Percentiles rank a stretch among this genome's conserved stretches.
These are phyloP conservation scores for Parazoanthus swiftii DNA, from an alignment of 92 coral and sea anemone species.

Conservation along the genomic window DNA sequence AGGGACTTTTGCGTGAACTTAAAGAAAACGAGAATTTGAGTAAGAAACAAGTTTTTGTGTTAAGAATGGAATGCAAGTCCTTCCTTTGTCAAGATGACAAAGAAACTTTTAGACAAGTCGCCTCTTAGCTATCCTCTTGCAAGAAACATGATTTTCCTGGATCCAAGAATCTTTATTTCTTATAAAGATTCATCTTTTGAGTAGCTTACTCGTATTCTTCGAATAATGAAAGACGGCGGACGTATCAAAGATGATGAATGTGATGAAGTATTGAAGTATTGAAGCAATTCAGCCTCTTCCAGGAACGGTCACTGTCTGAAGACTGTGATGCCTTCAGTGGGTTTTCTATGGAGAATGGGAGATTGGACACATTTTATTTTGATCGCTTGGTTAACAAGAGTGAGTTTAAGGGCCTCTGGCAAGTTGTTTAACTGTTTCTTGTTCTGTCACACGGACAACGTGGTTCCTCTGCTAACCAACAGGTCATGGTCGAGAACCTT, in stretches of 20 bases:
- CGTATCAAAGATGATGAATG: slow-evolving; percentile 46
- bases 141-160: slow-evolving; percentile 46
- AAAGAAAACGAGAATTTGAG: slow-evolving; percentile 33
- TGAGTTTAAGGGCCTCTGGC: background rate
- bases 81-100: background rate
- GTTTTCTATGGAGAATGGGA: slow-evolving; percentile 29
- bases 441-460: slow-evolving; percentile 18
- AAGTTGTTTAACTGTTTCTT: background rate
- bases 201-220: slow-evolving; percentile 45
- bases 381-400: slow-evolving; percentile 36
- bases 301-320: slow-evolving; percentile 30
- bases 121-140: slow-evolving; percentile 48
- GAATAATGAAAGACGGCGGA: slow-evolving; percentile 46
- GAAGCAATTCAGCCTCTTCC: slow-evolving; percentile 24
- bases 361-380: slow-evolving; percentile 44
- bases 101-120: slow-evolving; percentile 45
- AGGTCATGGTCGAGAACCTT: too few relatives aligned
- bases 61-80: slow-evolving; percentile 19
- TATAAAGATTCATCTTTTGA: slow-evolving; percentile 26
- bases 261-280: slow-evolving; percentile 38
- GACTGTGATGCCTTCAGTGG: slow-evolving; percentile 33
- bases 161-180: slow-evolving; percentile 40
- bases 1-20: slow-evolving; percentile 40
- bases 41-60: slow-evolving; percentile 40
- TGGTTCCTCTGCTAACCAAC: too few relatives aligned